Base-by-base conservation (phyloP, 2,888 invertebrate genomes). In the Leptothorax acervorum region DNA sequence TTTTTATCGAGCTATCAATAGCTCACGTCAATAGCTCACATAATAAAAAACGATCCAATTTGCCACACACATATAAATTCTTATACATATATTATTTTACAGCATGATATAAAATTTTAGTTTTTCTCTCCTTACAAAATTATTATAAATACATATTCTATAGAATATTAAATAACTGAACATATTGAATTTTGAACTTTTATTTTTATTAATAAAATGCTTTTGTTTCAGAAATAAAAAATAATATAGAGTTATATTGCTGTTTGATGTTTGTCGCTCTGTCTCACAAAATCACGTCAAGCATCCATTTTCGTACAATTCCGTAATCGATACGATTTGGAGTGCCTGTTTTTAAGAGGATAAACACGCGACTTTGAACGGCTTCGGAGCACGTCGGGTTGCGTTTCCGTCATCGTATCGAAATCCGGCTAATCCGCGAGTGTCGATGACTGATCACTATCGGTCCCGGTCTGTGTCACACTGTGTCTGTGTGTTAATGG, bases 371-470 rank as follows among this genome's bases (percentile, higher is more conserved):
- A 79, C 35, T 79, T 78, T 60, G 35, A 18, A 35, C 62, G 62
- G 62, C 35, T 82, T 75, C 81, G 48, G 2, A 35, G 35, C 23
- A 65, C 48, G 9, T n/a, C 15, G 63, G 55, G 60, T 66, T 60
- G 23, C n/a, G 8, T 55, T n/a, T 42, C 73, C 57, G 48, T 53
- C 8, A 57, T 74, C 65, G 15, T 18, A 39, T 42, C 63, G 35
- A 60, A 53, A 78, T 62, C 73, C 48, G 9, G n/a, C 48, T 81
- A 60, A 81, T 81, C 60, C 60, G 31, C 48, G 60, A 71, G 76
- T 39, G 85, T 78, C 85, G 53, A 83, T 76, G 85, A 78, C 39
- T 53, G 86, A 86, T 86, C 83, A 60, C 85, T 83, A 83, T 88
- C 85, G 63, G 63, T 70, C 70, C 57, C 82, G 68, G 62, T 45